Evolutionary conservation across 2,797 vertebrate genomes (phyloP), one percentile per base, ranked within the genome.

Genomic region (Lepus townsendii): DNA sequence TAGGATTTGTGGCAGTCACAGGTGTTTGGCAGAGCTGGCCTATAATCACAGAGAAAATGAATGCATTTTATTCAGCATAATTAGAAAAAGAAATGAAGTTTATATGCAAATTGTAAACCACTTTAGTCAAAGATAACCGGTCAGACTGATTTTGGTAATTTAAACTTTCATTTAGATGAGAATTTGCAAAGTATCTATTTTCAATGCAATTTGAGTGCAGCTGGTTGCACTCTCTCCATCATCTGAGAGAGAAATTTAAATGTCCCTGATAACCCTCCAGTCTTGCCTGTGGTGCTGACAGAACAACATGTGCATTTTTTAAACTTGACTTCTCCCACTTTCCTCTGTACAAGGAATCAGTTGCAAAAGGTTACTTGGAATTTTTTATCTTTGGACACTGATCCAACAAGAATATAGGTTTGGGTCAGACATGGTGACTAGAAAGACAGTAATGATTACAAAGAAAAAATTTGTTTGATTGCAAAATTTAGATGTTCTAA

Each of bases 1-100:
- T 98, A 97, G 96, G 98, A 98, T 98, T 98, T 98, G 98, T 98
- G 94, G 97, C 98, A 98, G 98, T 98, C 98, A 98, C 98, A 99
- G 98, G 98, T 98, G 98, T 98, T 99, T 99, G 98, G 98, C 98
- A 98, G 94, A 92, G 96, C 94, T 86, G 95, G 96, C 93, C 97
- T 97, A 97, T 98, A 98, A 98, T 98, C 98, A 98, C 96, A 96
- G 97, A 97, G 97, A 98, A 98, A 98, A 98, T 98, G 97, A 98
- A 98, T 98, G 97, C 96, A 98, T 98, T 98, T 98, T 98, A 97
- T 96, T 98, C 97, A 90, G 93, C 94, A 95, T 98, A 98, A 98
- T 98, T 98, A 98, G 97, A 95, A 98, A 98, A 98, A 98, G 97
- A 98, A 98, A 98, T 98, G 97, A 98, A 98, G 98, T 98, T 98